A percentile compares a stretch with the other conserved stretches of the same genome.
Conservation (phyloP, 1,140 invertebrate genomes). For the Procambarus virginalis region DNA sequence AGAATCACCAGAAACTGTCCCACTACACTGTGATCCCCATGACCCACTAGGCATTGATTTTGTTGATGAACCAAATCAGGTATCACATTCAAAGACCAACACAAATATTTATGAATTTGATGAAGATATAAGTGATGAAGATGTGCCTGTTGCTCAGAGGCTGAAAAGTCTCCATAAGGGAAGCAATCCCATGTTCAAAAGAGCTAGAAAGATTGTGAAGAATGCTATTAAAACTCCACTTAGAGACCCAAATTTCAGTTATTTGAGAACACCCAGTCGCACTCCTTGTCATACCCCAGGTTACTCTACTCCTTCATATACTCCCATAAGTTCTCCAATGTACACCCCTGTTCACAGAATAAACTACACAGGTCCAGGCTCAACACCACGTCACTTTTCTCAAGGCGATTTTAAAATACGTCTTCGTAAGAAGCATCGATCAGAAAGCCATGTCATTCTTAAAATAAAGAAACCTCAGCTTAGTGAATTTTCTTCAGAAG, state of each 20-base stretch:
- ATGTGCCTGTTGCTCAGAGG: conserved; percentile 27
- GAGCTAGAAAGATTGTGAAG: conserved; percentile 33
- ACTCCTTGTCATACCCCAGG: conserved; percentile 37
- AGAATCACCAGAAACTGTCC: conserved; percentile 37
- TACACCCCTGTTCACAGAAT: conserved; percentile 55
- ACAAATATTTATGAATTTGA: conserved; percentile 55
- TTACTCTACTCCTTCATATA: conserved; percentile 26
- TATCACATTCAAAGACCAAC: neutral
- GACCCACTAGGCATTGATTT: conserved; percentile 54
- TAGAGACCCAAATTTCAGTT: conserved; percentile 55
- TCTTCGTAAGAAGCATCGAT: conserved; percentile 30
- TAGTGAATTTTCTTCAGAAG: neutral
- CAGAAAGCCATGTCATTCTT: conserved; percentile 7
- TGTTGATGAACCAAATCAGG: neutral
- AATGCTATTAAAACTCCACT: conserved; percentile 55
- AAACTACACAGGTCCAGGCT: conserved; percentile 50
- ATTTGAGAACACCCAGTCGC: conserved; percentile 29
- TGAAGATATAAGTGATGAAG: conserved; percentile 52
- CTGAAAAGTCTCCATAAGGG: neutral
- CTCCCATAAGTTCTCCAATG: conserved; percentile 38
- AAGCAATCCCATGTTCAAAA: conserved; percentile 22
- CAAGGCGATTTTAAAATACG: conserved; percentile 40
- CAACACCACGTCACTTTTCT: conserved; percentile 39
- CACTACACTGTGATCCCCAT: conserved; percentile 47
- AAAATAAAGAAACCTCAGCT: conserved; percentile 34